These are phyloP conservation scores for Folsomia candida DNA, from an alignment of 2,888 invertebrate species.

Conservation along the genomic window DNA sequence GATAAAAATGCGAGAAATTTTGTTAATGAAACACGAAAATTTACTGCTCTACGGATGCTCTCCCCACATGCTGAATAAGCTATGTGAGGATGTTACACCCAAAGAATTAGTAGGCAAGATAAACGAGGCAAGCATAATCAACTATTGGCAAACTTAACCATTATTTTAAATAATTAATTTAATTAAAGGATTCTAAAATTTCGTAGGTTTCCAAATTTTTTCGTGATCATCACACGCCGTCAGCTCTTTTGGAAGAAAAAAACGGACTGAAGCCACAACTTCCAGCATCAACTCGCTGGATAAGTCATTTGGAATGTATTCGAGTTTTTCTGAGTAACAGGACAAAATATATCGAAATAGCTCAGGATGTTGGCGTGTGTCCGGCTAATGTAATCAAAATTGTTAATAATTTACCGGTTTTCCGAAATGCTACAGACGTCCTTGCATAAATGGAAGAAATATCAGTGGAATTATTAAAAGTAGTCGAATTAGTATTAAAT, in stretches of 20 bases:
- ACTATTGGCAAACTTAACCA: no score
- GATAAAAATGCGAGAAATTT: not conserved
- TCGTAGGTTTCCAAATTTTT: not conserved
- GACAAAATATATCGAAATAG: not conserved
- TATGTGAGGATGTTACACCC: not conserved
- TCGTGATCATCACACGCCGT: not conserved
- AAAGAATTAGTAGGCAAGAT: not conserved
- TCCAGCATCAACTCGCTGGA: not conserved
- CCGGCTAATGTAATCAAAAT: not conserved
- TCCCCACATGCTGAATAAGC: not conserved
- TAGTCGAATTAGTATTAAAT: no score
- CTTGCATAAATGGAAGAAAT: not conserved
- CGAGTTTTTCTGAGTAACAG: not conserved
- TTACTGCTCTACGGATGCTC: slow-evolving; percentile 10
- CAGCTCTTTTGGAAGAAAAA: not conserved
- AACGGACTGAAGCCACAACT: not conserved
- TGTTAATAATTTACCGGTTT: not conserved
- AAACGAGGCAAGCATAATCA: slow-evolving; percentile 8
- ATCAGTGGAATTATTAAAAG: not conserved
- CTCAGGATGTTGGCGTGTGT: not conserved
- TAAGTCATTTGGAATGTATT: not conserved
- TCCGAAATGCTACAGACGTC: not conserved
- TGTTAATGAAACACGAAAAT: not conserved
- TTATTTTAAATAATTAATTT: no score
- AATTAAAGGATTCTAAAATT: not conserved